Base-by-base conservation (phyloP, 2,797 vertebrate species). In the Chelon auratus region DNA sequence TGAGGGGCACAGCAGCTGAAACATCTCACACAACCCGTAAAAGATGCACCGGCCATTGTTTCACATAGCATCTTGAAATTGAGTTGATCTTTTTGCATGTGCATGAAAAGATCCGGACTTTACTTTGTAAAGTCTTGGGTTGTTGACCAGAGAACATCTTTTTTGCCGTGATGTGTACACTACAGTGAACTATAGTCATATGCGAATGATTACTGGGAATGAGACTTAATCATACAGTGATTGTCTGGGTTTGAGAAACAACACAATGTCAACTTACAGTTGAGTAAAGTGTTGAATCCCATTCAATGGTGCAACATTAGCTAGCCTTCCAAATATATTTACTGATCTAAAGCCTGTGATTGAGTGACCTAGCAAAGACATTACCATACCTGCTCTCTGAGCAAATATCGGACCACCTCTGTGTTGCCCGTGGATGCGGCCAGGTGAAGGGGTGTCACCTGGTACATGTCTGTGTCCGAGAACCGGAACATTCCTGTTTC, bases 401-500 rank as follows among this genome's bases (percentile, higher is more conserved):
- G 93, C 76, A 96, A 80, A 85, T 95, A 96, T 9, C 81, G 89
- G 33, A 95, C 90, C 65, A 95, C 84, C 48, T 95, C 94, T 42
- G 84, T 90, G 84, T 95, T 95, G 50, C 94, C 93, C 0, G 91
- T 95, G 60, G 93, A 93, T 17, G 93, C 93, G 15, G 95, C 94
- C 85, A 95, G 82, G 85, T 96, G 95, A 62, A 96, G 90, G 0
- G 95, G 93, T 0, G 93, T 93, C 78, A 94, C 82, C 52, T 84
- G 83, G 85, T 92, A 91, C 89, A 85, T 90, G 83, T 95, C 95
- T 24, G 92, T 79, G 74, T 95, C 94, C n/a, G 92, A 90, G 83
- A 95, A 95, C n/a, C 81, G 72, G 79, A 95, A 95, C 92, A 93
- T 92, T 20, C 90, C 92, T 0, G 93, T 94, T 85, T 96, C 95